phyloP scores from a whole-genome alignment of 2,888 invertebrate genomes.

The Aquatica leii region DNA sequence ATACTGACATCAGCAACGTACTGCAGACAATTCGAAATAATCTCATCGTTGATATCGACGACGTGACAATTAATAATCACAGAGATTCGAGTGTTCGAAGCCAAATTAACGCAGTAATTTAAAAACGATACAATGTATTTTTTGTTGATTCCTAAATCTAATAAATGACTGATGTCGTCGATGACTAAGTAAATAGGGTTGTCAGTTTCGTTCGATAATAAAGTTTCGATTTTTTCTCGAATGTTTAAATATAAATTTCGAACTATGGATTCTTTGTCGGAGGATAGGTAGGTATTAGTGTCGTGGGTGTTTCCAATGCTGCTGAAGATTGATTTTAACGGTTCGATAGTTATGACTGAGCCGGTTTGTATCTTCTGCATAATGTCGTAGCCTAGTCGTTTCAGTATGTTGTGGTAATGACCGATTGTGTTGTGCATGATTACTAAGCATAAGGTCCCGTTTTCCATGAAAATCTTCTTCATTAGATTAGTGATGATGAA shows the following conservation, averaged over 20 bases:
- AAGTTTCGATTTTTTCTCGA: slow-evolving; percentile 56
- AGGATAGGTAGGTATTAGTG: slow-evolving; percentile 38
- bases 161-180: slow-evolving; percentile 77
- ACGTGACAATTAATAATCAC: slow-evolving; percentile 68
- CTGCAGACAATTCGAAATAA: slow-evolving; percentile 68
- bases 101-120: slow-evolving; percentile 60
- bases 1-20: slow-evolving; percentile 71
- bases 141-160: slow-evolving; percentile 69
- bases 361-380: slow-evolving; percentile 62
- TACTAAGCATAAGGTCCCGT: slow-evolving; percentile 68
- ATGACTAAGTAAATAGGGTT: slow-evolving; percentile 64
- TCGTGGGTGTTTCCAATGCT: slow-evolving; percentile 50
- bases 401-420: slow-evolving; percentile 78
- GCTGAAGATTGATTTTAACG: slow-evolving; percentile 62
- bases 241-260: slow-evolving; percentile 60
- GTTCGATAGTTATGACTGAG: slow-evolving; percentile 64
- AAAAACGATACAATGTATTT: slow-evolving; percentile 64
- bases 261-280: slow-evolving; percentile 55
- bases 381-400: slow-evolving; percentile 77
- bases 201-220: slow-evolving; percentile 45
- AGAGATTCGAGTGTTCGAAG: slow-evolving; percentile 57
- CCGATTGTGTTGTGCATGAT: slow-evolving; percentile 74
- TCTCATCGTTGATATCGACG: slow-evolving; percentile 66
- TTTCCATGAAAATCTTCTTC: slow-evolving; percentile 70
- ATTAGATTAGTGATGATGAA: slow-evolving; percentile 75